A percentile compares a stretch with the other conserved stretches of the same genome.
These are phyloP conservation scores for honey bee (Apis mellifera) DNA, from an alignment of 1,140 invertebrate genomes.

Conservation along the genomic window Amel_HAv3.1 CM009937.2:14045501-14046000, in stretches of 20 bases:
- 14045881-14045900: neutral
- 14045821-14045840: no score
- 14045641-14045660: neutral
- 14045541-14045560: slow-evolving; percentile 2
- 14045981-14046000: slow-evolving; percentile 2
- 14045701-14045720: no score
- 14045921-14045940: neutral
- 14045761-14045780: no score
- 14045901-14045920: neutral
- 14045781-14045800: no score
- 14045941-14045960: neutral
- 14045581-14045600: neutral
- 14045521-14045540: neutral
- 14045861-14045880: neutral
- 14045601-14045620: neutral
- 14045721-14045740: no score
- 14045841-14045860: no score
- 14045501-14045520: neutral
- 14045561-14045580: neutral
- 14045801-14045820: no score
- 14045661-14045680: no score
- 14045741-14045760: no score
- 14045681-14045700: no score
- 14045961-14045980: neutral
- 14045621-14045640: neutral